Evolutionary conservation across 64 coral and sea anemone genomes (phyloP).

Genomic region (Platygyra sinensis): DNA sequence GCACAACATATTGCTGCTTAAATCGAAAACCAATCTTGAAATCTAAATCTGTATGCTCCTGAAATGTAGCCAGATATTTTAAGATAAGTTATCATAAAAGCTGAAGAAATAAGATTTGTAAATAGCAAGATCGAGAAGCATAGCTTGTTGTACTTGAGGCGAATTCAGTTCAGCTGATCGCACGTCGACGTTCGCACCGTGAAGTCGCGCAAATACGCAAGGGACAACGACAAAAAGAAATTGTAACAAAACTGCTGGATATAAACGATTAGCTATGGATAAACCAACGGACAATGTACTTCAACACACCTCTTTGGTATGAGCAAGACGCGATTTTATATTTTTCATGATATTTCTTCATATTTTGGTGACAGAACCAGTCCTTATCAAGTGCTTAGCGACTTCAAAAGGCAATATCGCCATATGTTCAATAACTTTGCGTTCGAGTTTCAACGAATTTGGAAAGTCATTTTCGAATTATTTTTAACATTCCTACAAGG

Average conservation of each 20-base stretch:
- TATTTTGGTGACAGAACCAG: neutral
- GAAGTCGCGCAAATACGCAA: slow-evolving; percentile 17
- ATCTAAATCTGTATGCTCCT: neutral
- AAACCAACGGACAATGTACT: neutral
- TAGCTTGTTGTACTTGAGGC: neutral
- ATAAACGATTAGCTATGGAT: slow-evolving; percentile 7
- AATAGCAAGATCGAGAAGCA: neutral
- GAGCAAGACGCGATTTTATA: neutral
- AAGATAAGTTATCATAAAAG: no score
- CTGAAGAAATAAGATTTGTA: neutral
- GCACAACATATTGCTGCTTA: neutral
- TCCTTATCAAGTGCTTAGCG: neutral
- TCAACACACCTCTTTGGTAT: neutral
- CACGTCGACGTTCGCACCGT: neutral
- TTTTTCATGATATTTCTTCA: neutral
- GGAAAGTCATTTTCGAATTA: neutral
- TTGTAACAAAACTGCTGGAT: neutral
- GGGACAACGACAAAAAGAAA: neutral
- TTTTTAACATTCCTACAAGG: neutral
- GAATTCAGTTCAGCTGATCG: neutral
- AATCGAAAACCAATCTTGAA: neutral
- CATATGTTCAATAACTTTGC: neutral
- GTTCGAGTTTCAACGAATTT: neutral
- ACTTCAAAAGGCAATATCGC: neutral
- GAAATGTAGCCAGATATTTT: neutral